Percentiles rank a stretch among this genome's conserved stretches.
Conservation (phyloP, 1,140 invertebrate species). For the Drosophila rufa region DNA sequence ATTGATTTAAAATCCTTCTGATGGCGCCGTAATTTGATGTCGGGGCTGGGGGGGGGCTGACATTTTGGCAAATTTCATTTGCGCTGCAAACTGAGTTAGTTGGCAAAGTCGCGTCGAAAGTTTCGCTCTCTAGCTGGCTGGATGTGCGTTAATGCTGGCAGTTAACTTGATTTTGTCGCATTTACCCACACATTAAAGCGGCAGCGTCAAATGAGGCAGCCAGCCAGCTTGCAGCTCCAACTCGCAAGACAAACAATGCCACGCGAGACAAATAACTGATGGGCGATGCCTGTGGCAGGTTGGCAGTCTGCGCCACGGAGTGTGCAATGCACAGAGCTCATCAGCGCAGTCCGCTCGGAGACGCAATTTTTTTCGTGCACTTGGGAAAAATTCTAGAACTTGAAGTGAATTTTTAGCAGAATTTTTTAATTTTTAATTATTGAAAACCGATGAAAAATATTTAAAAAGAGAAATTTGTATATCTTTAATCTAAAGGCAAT, state of each 20-base stretch:
- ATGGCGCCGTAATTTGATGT: slow-evolving; percentile 42
- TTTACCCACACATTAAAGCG: slow-evolving; percentile 81
- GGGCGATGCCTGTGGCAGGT: slow-evolving; percentile 64
- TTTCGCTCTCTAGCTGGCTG: slow-evolving; percentile 37
- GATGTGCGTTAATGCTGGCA: slow-evolving; percentile 76
- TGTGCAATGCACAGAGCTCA: slow-evolving; percentile 67
- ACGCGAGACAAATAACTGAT: slow-evolving; percentile 78
- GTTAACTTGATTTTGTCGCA: slow-evolving; percentile 83
- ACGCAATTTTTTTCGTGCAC: slow-evolving; percentile 64
- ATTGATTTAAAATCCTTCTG: slow-evolving; percentile 50
- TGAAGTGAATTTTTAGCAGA: no score
- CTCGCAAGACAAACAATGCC: slow-evolving; percentile 72
- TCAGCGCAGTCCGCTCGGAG: slow-evolving; percentile 59
- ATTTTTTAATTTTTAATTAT: background rate
- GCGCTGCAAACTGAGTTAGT: slow-evolving; percentile 47
- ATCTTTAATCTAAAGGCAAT: no score
- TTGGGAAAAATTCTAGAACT: background rate
- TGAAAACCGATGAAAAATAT: background rate
- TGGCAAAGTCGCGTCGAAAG: slow-evolving; percentile 43
- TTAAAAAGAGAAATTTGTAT: no score
- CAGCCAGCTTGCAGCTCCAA: slow-evolving; percentile 30
- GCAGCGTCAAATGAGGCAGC: slow-evolving; percentile 29
- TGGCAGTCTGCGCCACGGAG: slow-evolving; percentile 63
- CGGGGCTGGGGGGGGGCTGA: background rate
- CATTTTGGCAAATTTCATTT: slow-evolving; percentile 53